Base-by-base conservation (phyloP, 2,797 vertebrate species). In the Rhinoraja longicauda region DNA sequence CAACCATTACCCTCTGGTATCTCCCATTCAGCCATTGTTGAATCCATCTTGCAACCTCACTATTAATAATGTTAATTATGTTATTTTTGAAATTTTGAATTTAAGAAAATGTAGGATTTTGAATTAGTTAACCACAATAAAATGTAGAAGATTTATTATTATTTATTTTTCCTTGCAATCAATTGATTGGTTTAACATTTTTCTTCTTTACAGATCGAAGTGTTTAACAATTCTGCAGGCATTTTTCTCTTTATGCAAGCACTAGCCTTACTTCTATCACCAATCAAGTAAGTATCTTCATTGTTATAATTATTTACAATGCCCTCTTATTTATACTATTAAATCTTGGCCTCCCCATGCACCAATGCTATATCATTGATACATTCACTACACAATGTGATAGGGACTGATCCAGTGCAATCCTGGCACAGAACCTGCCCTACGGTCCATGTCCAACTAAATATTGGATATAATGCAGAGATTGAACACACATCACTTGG, bases 161-260 rank as follows among this genome's bases (percentile, higher is more conserved):
- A 53, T 53, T 53, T 53, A 53, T 53, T 36, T 77, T 88, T 64
- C 21, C 15, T 29, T 32, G 17, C n/a, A 17, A 39, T 82, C 7
- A 93, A 72, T 53, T 79, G 64, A n/a, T 73, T 53, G 92, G 19
- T 36, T 94, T 53, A 32, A 93, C 93, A 93, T 53, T 64, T 95
- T 94, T 94, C 94, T 93, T 95, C 90, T 93, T 95, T 95, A 94
- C 95, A 99, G 99, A 98, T 99, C 94, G 97, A 97, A 95, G 97
- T 99, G 94, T 96, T 96, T 95, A 96, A 97, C 93, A 98, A 97
- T 93, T 95, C 96, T 0, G 96, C 95, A 67, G 98, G 98, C 93
- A 96, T 99, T 92, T 98, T 98, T 95, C 97, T 99, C 95, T 99
- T 99, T 94, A 99, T 99, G 98, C 98, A 99, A 93, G 98, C 98